Conservation (phyloP, 2,113 vertebrate species). For the Myiagra hebetior region DNA sequence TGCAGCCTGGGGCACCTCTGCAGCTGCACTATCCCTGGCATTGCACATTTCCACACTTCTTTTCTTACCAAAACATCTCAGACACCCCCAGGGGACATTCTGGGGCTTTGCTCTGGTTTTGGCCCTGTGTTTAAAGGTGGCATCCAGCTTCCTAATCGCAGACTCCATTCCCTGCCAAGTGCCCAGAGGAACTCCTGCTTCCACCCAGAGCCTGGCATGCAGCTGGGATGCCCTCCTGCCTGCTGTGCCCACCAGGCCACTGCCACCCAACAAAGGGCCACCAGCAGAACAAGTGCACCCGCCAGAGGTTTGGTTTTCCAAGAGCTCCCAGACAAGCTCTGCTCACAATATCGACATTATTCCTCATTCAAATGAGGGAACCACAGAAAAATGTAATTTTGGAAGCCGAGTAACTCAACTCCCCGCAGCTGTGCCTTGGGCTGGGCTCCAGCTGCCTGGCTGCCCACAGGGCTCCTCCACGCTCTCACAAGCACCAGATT, state of each 20-base stretch:
- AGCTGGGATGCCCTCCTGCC: neutral
- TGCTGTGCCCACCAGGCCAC: rapidly evolving
- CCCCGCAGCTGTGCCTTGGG: slow-evolving; percentile 48
- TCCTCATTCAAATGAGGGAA: slow-evolving; percentile 41
- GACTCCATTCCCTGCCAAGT: neutral
- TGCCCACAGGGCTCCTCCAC: neutral
- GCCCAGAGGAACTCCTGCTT: neutral
- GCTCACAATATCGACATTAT: slow-evolving; percentile 43
- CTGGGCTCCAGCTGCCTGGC: slow-evolving; percentile 43
- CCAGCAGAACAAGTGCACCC: neutral
- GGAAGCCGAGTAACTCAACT: slow-evolving; percentile 36
- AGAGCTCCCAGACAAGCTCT: neutral
- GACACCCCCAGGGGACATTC: neutral
- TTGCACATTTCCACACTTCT: rapidly evolving
- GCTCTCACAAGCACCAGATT: neutral
- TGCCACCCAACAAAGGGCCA: neutral
- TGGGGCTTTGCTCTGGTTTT: neutral
- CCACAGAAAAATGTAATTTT: slow-evolving; percentile 50
- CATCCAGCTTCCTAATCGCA: neutral
- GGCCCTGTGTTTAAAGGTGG: neutral
- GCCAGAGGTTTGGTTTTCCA: neutral
- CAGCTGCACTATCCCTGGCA: neutral
- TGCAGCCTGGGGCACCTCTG: neutral
- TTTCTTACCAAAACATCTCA: neutral
- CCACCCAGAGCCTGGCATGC: rapidly evolving